Conservation (phyloP, 2,113 vertebrate genomes). For the Genyomyrus donnyi region DNA sequence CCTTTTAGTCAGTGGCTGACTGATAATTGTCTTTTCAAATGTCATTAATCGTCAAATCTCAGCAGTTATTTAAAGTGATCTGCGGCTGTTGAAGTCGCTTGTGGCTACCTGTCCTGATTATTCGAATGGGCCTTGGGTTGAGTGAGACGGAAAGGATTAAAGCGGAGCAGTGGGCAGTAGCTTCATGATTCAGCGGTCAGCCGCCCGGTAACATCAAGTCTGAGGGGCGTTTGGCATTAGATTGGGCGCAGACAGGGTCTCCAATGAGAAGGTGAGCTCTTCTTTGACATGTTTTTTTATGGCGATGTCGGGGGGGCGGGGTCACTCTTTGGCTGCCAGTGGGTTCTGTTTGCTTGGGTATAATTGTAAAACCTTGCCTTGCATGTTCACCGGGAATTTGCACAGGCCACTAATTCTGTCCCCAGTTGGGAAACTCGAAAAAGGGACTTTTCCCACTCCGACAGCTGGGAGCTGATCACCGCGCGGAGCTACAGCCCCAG, state of each 20-base stretch:
- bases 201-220: neutral
- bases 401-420: neutral
- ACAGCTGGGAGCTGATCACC: neutral
- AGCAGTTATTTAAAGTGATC: slow-evolving; percentile 21
- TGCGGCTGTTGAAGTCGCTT: neutral
- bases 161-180: neutral
- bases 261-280: neutral
- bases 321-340: slow-evolving; percentile 13
- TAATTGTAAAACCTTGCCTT: neutral
- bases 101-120: slow-evolving; percentile 6
- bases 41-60: neutral
- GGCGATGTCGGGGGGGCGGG: neutral
- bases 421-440: neutral
- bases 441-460: neutral
- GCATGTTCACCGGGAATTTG: neutral
- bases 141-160: neutral
- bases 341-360: neutral
- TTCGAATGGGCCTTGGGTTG: slow-evolving; percentile 22
- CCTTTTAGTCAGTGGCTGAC: neutral
- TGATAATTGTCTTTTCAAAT: neutral
- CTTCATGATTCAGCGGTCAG: neutral
- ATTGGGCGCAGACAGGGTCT: neutral
- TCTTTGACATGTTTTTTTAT: neutral
- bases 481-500: neutral
- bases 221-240: neutral